Evolutionary conservation across 1,140 invertebrate genomes (phyloP).

Genomic region (Sitodiplosis mosellana): DNA sequence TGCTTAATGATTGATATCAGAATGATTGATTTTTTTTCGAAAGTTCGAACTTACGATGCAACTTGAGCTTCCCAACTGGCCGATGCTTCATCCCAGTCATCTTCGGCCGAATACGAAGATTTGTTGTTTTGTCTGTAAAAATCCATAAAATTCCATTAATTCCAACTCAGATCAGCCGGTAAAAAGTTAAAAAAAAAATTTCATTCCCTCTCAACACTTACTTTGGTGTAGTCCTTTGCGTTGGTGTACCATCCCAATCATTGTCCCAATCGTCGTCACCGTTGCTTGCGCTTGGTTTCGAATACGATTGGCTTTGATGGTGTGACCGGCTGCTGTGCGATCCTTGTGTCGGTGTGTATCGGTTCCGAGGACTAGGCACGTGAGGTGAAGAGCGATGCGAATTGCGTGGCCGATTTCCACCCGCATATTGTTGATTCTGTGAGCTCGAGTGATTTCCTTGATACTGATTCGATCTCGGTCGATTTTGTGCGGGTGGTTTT

Average conservation of each 20-base stretch:
- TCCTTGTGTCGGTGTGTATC: background rate
- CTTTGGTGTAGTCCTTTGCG: too few species aligned
- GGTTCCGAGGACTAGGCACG: conserved; percentile 5
- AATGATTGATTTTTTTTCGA: too few species aligned
- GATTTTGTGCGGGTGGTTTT: conserved; percentile 26
- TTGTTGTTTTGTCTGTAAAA: too few species aligned
- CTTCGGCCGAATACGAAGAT: too few species aligned
- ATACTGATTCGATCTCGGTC: conserved; percentile 12
- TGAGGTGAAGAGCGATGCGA: conserved; percentile 12
- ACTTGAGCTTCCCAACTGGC: too few species aligned
- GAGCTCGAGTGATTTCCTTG: conserved; percentile 12
- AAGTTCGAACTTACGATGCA: too few species aligned
- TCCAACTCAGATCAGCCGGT: too few species aligned
- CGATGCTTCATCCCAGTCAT: too few species aligned
- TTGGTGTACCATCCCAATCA: background rate
- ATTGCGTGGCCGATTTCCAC: conserved; percentile 5
- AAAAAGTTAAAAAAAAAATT: background rate
- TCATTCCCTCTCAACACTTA: background rate
- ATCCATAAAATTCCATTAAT: too few species aligned
- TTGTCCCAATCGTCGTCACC: background rate
- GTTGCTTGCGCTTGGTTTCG: background rate
- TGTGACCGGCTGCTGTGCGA: too few species aligned
- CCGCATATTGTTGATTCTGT: conserved; percentile 4
- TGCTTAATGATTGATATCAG: too few species aligned
- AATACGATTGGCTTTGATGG: background rate